phyloP scores from a whole-genome alignment of 2,113 vertebrate genomes.

The Cephalopterus ornatus region DNA sequence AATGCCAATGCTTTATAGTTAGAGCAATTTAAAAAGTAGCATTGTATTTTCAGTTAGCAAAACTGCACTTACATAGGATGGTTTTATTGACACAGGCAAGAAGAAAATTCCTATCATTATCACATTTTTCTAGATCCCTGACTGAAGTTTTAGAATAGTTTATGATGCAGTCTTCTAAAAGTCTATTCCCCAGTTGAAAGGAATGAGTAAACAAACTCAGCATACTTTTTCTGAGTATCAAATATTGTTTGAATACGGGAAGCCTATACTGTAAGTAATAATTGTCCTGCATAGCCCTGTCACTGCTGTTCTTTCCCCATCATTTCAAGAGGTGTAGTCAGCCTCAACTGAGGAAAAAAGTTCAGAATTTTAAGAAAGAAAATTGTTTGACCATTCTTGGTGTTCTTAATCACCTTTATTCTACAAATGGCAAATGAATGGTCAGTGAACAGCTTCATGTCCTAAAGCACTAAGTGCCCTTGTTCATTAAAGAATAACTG shows the following conservation, averaged over 20 bases:
- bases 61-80: neutral
- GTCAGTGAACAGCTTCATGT: neutral
- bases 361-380: neutral
- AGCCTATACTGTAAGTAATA: neutral
- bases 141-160: neutral
- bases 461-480: neutral
- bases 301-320: neutral
- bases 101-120: neutral
- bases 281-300: neutral
- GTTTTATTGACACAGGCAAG: neutral
- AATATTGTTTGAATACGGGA: neutral
- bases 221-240: neutral
- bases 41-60: constrained; percentile 14
- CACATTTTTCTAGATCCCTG: neutral
- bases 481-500: constrained; percentile 17
- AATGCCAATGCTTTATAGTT: neutral
- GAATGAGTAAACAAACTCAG: neutral
- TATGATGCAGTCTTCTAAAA: neutral
- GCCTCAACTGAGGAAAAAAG: neutral
- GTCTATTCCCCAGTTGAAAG: neutral
- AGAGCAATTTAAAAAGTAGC: neutral
- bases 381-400: constrained; percentile 38
- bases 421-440: neutral
- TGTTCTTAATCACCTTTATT: constrained; percentile 66
- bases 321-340: neutral